Conservation (phyloP, 2,888 invertebrate species). For the Caenorhabditis sp. region DNA sequence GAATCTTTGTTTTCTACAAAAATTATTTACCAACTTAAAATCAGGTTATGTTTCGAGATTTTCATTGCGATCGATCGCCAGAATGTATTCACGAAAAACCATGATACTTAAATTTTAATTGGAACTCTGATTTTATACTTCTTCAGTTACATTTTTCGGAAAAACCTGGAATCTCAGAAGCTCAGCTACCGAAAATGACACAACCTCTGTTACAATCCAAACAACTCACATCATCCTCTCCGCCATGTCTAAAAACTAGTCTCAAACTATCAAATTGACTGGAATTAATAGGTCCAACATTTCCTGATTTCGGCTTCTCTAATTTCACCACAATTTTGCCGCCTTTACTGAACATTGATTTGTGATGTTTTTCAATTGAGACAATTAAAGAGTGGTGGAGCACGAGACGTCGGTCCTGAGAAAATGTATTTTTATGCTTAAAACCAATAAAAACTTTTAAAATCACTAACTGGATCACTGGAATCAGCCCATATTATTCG, state of each 20-base stretch:
- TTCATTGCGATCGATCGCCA: too few species aligned
- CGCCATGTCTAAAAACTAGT: constrained; percentile 65
- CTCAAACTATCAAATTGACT: constrained; percentile 52
- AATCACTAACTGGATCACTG: constrained; percentile 59
- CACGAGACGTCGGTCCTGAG: constrained; percentile 63
- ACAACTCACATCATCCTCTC: constrained; percentile 66
- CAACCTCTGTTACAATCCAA: neutral
- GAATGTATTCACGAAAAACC: too few species aligned
- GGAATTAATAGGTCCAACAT: constrained; percentile 62
- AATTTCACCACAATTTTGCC: constrained; percentile 64
- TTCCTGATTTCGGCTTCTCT: constrained; percentile 42
- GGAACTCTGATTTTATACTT: too few species aligned
- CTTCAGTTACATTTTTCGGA: too few species aligned
- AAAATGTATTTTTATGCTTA: neutral
- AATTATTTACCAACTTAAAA: too few species aligned
- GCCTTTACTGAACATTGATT: constrained; percentile 68
- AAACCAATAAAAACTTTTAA: constrained; percentile 1
- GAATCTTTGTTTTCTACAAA: too few species aligned
- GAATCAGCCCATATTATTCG: constrained; percentile 71
- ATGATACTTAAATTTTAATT: too few species aligned
- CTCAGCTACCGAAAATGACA: too few species aligned
- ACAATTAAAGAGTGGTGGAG: constrained; percentile 68
- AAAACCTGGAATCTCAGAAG: too few species aligned
- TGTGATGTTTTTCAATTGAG: constrained; percentile 66
- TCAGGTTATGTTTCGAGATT: too few species aligned